Evolutionary conservation across 1,140 invertebrate genomes (phyloP).

Genomic region (Drosophila bocki): DNA sequence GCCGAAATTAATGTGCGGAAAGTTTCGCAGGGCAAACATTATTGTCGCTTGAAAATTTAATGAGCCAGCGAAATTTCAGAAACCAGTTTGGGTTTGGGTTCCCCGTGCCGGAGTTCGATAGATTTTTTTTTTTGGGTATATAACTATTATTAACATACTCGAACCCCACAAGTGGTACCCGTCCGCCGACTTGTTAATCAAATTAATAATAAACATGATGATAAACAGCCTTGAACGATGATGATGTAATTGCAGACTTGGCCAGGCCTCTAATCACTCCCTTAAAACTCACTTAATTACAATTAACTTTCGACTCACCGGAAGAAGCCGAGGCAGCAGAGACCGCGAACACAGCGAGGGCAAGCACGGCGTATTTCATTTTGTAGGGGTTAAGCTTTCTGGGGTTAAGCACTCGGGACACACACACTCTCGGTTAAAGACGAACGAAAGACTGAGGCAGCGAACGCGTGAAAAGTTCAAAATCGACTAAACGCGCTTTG

Average conservation of each 20-base stretch:
- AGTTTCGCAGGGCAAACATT: slow-evolving; percentile 43
- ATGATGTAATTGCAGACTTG: slow-evolving; percentile 44
- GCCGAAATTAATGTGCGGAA: slow-evolving; percentile 28
- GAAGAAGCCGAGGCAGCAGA: slow-evolving; percentile 58
- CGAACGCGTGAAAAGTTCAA: slow-evolving; percentile 55
- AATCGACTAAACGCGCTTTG: slow-evolving; percentile 68
- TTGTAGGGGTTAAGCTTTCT: slow-evolving; percentile 2
- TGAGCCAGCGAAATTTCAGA: slow-evolving; percentile 45
- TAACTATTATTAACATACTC: slow-evolving; percentile 42
- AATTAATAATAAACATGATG: slow-evolving; percentile 39
- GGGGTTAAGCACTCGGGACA: background rate
- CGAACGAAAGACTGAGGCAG: slow-evolving; percentile 45
- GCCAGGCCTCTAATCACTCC: slow-evolving; percentile 6
- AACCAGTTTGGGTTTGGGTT: slow-evolving; percentile 24
- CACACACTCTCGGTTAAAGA: slow-evolving; percentile 17
- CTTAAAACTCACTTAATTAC: slow-evolving; percentile 2
- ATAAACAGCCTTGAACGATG: slow-evolving; percentile 17
- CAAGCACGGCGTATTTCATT: slow-evolving; percentile 68
- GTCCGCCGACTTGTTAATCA: slow-evolving; percentile 35
- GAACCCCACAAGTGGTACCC: slow-evolving; percentile 1
- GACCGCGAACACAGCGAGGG: slow-evolving; percentile 54
- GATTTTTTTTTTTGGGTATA: slow-evolving; percentile 28
- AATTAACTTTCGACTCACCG: slow-evolving; percentile 55
- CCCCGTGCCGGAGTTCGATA: slow-evolving; percentile 14
- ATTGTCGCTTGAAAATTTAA: slow-evolving; percentile 25